A percentile compares a stretch with the other conserved stretches of the same genome.
Conservation (phyloP, 2,888 invertebrate species). For the Drosophila sordidula region DNA sequence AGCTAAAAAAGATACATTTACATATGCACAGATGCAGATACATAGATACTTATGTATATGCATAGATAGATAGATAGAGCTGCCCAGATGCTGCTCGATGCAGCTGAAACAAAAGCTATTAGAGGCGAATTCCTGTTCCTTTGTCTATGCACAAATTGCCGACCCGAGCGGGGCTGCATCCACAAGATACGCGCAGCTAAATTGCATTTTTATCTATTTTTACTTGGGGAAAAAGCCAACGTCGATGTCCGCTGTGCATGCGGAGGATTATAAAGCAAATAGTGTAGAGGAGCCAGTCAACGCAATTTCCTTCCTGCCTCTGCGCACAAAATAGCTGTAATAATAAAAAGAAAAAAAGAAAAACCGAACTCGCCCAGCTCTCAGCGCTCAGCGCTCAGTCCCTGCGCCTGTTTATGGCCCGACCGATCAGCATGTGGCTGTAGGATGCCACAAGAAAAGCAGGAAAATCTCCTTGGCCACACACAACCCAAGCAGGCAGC, state of each 20-base stretch:
- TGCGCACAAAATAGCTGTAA: constrained; percentile 67
- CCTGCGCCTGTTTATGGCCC: constrained; percentile 47
- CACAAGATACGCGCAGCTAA: constrained; percentile 58
- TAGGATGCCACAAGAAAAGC: constrained; percentile 79
- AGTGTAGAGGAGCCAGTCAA: constrained; percentile 19
- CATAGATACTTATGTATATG: constrained; percentile 1
- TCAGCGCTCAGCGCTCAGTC: not conserved
- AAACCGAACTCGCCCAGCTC: constrained; percentile 31
- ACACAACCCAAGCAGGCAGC: constrained; percentile 13
- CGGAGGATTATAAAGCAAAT: constrained; percentile 72
- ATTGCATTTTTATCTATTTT: constrained; percentile 81
- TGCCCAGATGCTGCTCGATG: not conserved
- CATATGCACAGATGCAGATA: constrained; percentile 16
- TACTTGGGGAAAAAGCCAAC: constrained; percentile 73
- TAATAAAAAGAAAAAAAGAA: constrained; percentile 67
- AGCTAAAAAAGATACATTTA: constrained; percentile 40
- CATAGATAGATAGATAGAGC: not conserved
- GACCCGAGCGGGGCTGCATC: constrained; percentile 53
- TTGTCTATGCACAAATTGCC: constrained; percentile 79
- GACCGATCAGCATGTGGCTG: constrained; percentile 50
- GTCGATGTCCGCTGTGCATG: constrained; percentile 39
- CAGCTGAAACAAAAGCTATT: constrained; percentile 62
- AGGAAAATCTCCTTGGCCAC: constrained; percentile 76
- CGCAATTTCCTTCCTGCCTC: constrained; percentile 75
- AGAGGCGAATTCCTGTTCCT: constrained; percentile 75